Base-by-base conservation (phyloP, 2,113 vertebrate genomes). In the Sprattus sprattus region DNA sequence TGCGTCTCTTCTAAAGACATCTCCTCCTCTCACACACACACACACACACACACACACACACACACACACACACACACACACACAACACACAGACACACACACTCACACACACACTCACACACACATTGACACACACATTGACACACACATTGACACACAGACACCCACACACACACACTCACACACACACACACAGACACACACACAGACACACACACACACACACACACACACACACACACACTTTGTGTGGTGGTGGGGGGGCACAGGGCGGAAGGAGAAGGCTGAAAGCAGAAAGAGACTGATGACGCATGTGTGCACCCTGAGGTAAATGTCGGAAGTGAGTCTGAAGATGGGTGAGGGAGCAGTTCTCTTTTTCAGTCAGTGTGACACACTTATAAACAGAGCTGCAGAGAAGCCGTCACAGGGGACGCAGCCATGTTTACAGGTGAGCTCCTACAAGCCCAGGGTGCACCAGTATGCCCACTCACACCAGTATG, bases 1-100 rank as follows among this genome's bases (percentile, higher is more conserved):
- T 89, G 87, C 90, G 84, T 16, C 81, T 86, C 81, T 11, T 57
- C 54, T 57, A 22, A 57, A 57, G 54, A 57, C 54, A 22, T 57
- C 54, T 57, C 54, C 54, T 57, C 54, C 54, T 60, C 28, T 87
- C 60, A 84, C 87, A 89, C 45, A 4, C 84, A 44, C 46, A 20
- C 82, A 83, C 45, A 60, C 90, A 81, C 88, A 57, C 86, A 75
- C 25, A 75, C 25, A 75, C 25, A 75, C 28, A 39, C 67, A 75
- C 67, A 75, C 67, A n/a, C 8, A 25, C 8, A 7, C 32, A 39
- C 39, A 39, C 39, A 39, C 28, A 39, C 67, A 75, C 67, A 75
- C 67, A n/a, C 8, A 25, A n/a, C 28, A 39, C 67, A 75, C 67
- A 75, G 28, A n/a, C 8, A 25, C 8, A 7, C 32, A n/a, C 28